Percentiles rank a stretch among this genome's conserved stretches.
Evolutionary conservation across 2,888 invertebrate genomes (phyloP).

Genomic region (Sabatieria punctata): DNA sequence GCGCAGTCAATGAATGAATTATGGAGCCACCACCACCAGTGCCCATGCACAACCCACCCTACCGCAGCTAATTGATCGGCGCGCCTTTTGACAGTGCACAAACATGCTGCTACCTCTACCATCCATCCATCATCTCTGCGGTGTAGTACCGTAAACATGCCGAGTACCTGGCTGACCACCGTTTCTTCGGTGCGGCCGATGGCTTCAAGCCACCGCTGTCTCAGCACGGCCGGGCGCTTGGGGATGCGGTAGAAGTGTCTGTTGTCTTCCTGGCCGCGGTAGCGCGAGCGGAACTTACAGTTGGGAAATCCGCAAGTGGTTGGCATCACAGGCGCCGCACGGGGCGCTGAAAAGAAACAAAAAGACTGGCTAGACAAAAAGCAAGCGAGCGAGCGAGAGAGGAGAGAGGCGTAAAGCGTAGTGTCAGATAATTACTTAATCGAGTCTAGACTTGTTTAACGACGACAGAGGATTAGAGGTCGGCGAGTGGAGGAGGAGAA

Average conservation of each 20-base stretch:
- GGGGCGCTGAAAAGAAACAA: background rate
- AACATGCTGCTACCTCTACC: too few species aligned
- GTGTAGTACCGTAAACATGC: too few species aligned
- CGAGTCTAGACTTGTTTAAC: too few species aligned
- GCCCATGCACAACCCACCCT: too few species aligned
- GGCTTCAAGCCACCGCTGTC: conserved; percentile 34
- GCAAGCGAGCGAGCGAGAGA: background rate
- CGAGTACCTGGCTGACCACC: conserved; percentile 36
- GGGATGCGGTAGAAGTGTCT: conserved; percentile 37
- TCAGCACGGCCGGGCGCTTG: conserved; percentile 33
- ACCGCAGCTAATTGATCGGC: too few species aligned
- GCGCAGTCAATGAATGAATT: too few species aligned
- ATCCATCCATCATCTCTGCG: too few species aligned
- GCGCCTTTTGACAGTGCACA: too few species aligned
- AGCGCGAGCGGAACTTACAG: conserved; percentile 32
- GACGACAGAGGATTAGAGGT: background rate
- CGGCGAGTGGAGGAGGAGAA: background rate
- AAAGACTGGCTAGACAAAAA: background rate
- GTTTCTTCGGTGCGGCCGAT: conserved; percentile 35
- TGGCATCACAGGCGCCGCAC: conserved; percentile 24
- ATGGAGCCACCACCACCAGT: too few species aligned
- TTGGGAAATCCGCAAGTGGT: conserved; percentile 37
- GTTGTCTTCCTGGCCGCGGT: conserved; percentile 35
- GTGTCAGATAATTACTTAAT: too few species aligned
- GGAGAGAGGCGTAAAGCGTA: background rate